phyloP scores from a whole-genome alignment of 2,888 invertebrate genomes.

The Octonoba sinensis region DNA sequence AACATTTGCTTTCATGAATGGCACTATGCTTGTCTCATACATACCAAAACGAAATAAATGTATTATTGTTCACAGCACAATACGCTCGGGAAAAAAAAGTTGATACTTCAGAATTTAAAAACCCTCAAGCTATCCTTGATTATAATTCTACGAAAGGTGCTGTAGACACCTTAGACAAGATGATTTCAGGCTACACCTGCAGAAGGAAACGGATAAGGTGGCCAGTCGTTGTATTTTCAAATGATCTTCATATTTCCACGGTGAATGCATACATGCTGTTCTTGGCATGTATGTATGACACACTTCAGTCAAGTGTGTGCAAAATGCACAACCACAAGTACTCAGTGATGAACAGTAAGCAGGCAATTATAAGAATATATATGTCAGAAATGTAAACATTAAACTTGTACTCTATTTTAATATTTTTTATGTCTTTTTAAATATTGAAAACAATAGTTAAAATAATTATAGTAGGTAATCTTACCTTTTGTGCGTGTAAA shows the following conservation, averaged over 20 bases:
- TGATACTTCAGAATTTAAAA: constrained; percentile 10
- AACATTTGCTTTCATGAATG: neutral
- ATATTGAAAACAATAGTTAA: no score
- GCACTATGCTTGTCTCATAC: constrained; percentile 8
- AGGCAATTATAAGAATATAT: no score
- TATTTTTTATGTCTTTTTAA: no score
- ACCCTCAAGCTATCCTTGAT: neutral
- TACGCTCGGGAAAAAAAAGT: neutral
- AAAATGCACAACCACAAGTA: neutral
- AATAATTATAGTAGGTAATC: no score
- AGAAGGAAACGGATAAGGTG: neutral
- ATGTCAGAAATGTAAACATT: no score
- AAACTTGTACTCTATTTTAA: no score
- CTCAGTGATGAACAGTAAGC: neutral
- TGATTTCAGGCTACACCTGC: neutral
- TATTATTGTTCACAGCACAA: constrained; percentile 1
- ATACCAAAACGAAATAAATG: constrained; percentile 9
- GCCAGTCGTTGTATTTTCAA: constrained; percentile 6
- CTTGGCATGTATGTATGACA: neutral
- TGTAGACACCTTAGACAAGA: constrained; percentile 8
- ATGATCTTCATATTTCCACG: neutral
- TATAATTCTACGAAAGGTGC: constrained; percentile 9
- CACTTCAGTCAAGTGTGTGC: neutral
- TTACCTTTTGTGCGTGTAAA: no score
- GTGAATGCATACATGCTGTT: neutral